Base-by-base conservation (phyloP, 2,888 invertebrate genomes). In the Mylabris sibirica region DNA sequence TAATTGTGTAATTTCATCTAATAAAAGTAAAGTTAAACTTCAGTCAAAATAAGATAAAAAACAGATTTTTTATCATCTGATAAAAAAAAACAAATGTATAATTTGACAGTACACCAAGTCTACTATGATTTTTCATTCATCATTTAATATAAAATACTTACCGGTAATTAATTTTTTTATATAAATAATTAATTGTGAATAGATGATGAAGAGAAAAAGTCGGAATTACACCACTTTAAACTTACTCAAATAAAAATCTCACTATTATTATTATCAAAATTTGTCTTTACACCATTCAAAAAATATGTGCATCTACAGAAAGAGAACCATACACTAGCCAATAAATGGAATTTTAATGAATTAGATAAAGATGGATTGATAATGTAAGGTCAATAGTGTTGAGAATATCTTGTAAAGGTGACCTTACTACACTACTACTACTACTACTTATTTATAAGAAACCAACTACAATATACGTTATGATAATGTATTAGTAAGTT, bases 141-240 rank as follows among this genome's bases (percentile, higher is more conserved):
- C 59, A 60, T 30, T 41, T 41, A 65, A 62, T 59, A 60, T 59
- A n/a, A 35, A 65, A 35, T 22, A 67, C 72, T 74, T 63, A 74
- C 74, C 38, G 35, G 35, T 35, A 8, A 35, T 35, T 35, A 41
- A 14, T 41, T 41, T 14, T 1, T 12, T 38, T 30, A 30, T 6
- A 30, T 3, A 30, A 30, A 30, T 30, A n/a, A 6, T 30, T 5
- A 30, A 30, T n/a, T n/a, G n/a, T 30, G 1, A 30, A 6, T 30
- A 30, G 26, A 30, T 30, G 30, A 30, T 30, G 30, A 30, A 30
- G 30, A 30, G 30, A 30, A 30, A 30, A 30, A 30, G 30, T 30
- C 30, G 30, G 30, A 30, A 30, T 30, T 30, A 30, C 30, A 30
- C 30, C 30, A 30, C 30, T 30, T 30, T 0, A 30, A 30, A 30